A percentile compares a stretch with the other conserved stretches of the same genome.
phyloP scores from a whole-genome alignment of 2,797 vertebrate species.

The Acanthiza pusilla region DNA sequence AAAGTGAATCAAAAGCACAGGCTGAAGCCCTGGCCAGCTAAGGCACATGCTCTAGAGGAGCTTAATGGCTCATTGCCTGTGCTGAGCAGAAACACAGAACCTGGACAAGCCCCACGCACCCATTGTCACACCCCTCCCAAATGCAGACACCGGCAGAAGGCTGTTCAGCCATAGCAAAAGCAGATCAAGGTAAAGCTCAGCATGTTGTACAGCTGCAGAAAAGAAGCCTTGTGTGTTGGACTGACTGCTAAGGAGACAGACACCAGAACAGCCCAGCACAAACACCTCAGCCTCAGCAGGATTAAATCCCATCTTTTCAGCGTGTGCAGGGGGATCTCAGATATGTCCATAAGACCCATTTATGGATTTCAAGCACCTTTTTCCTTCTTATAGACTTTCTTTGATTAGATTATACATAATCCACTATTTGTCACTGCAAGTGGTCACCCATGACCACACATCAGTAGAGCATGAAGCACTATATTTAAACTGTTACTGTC shows the following conservation, averaged over 20 bases:
- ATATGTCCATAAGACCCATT: background rate
- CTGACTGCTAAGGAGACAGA: background rate
- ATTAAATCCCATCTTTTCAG: background rate
- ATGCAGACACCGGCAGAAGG: background rate
- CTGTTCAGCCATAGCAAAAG: background rate
- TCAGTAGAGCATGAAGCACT: background rate
- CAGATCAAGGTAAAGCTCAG: background rate
- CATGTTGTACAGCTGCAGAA: background rate
- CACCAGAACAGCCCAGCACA: background rate
- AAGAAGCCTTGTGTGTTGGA: background rate
- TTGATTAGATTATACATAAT: background rate
- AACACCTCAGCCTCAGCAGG: background rate
- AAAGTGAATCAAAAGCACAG: background rate
- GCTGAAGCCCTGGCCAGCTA: background rate
- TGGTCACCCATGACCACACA: background rate
- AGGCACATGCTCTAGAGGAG: background rate
- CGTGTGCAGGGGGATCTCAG: background rate
- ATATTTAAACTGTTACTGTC: background rate
- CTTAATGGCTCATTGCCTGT: background rate
- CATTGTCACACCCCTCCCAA: background rate
- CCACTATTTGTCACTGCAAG: background rate
- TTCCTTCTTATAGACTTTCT: background rate
- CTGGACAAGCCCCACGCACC: background rate
- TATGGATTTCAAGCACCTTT: background rate
- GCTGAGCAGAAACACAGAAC: background rate